Evolutionary conservation across 53 echinoderm and acorn worm genomes (phyloP).

Genomic region (Antedon mediterranea): DNA sequence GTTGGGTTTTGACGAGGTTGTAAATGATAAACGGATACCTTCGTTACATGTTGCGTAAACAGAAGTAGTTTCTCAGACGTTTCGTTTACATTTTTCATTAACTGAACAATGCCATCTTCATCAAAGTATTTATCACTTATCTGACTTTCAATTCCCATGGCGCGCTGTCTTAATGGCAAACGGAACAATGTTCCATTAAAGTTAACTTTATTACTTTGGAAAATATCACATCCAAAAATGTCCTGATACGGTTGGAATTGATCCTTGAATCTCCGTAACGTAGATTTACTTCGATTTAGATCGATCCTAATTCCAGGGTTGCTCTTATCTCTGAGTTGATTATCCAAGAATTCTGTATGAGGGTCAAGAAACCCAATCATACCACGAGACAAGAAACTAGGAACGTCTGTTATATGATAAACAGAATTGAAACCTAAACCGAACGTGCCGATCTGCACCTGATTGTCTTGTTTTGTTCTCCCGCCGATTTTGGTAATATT

Average conservation of each 20-base stretch:
- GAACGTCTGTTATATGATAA: constrained; percentile 85
- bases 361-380: constrained; percentile 73
- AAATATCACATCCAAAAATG: constrained; percentile 49
- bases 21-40: constrained; percentile 13
- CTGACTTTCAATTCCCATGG: constrained; percentile 15
- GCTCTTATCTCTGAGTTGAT: constrained; percentile 17
- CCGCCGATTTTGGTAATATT: constrained; percentile 74
- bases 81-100: neutral
- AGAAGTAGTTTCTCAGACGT: constrained; percentile 31
- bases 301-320: constrained; percentile 62
- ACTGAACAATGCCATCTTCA: constrained; percentile 11
- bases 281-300: constrained; percentile 19
- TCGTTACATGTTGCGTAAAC: constrained; percentile 63
- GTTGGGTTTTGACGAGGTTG: neutral
- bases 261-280: constrained; percentile 40
- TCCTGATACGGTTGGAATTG: constrained; percentile 79
- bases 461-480: constrained; percentile 47
- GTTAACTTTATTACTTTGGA: neutral
- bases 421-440: constrained; percentile 88
- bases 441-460: constrained; percentile 71
- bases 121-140: constrained; percentile 27
- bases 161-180: constrained; percentile 70
- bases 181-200: constrained; percentile 60
- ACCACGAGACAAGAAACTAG: constrained; percentile 65
- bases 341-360: constrained; percentile 39